A percentile compares a stretch with the other conserved stretches of the same genome.
phyloP scores from a whole-genome alignment of 2,797 vertebrate species.

The Erithacus rubecula region DNA sequence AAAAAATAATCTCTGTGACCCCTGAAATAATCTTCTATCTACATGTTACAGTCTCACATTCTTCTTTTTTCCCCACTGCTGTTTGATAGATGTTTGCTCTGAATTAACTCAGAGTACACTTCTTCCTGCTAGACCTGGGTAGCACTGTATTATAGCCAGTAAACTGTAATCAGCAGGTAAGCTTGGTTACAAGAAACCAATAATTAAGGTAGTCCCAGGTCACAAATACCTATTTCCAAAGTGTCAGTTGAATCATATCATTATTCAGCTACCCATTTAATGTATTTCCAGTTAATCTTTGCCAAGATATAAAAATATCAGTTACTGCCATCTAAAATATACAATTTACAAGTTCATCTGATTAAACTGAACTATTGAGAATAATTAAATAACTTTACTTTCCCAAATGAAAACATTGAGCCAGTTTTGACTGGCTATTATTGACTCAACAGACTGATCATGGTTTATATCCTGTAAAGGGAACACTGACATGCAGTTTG shows the following conservation, averaged over 20 bases:
- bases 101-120: background rate
- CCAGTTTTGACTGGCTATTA: background rate
- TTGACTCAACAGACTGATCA: background rate
- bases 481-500: background rate
- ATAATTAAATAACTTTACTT: background rate
- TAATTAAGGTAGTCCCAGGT: background rate
- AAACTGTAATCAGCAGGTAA: background rate
- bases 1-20: background rate
- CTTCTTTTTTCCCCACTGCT: background rate
- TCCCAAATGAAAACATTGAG: background rate
- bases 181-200: background rate
- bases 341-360: background rate
- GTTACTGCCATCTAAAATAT: background rate
- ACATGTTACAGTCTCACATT: rapidly evolving
- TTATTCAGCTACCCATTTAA: background rate
- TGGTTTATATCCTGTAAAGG: background rate
- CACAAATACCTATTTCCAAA: background rate
- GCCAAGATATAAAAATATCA: background rate
- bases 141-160: background rate
- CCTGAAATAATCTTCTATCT: background rate
- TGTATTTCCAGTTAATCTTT: background rate
- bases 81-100: background rate
- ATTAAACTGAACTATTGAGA: background rate
- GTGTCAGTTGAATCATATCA: background rate
- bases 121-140: background rate